Evolutionary conservation across 1,140 invertebrate genomes (phyloP).

Genomic region (Conus ventricosus): DNA sequence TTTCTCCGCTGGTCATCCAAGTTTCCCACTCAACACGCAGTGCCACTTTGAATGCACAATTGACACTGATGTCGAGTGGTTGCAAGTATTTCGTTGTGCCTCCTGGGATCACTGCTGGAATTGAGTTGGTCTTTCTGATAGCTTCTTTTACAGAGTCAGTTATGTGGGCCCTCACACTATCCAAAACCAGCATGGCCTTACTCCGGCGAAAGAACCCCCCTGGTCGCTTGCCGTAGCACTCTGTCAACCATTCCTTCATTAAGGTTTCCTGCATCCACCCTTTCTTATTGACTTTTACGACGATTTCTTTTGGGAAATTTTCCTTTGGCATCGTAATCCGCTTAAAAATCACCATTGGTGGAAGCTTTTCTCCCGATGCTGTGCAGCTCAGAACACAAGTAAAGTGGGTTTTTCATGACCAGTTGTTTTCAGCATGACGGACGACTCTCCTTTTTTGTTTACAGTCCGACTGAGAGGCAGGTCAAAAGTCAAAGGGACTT

Average conservation of each 20-base stretch:
- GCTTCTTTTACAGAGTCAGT: constrained; percentile 33
- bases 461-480: too few species aligned
- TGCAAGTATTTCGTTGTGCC: constrained; percentile 60
- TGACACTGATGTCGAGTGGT: constrained; percentile 65
- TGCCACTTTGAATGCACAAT: constrained; percentile 62
- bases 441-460: too few species aligned
- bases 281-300: constrained; percentile 48
- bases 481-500: too few species aligned
- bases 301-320: constrained; percentile 41
- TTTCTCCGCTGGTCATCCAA: constrained; percentile 51
- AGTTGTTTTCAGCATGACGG: too few species aligned
- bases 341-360: too few species aligned
- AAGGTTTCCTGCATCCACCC: constrained; percentile 61
- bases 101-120: constrained; percentile 49
- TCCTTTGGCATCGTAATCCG: constrained; percentile 47
- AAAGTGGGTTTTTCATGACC: too few species aligned
- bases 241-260: constrained; percentile 48
- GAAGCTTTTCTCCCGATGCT: too few species aligned
- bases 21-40: constrained; percentile 48
- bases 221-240: too few species aligned
- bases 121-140: constrained; percentile 27
- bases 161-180: constrained; percentile 28
- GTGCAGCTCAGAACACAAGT: too few species aligned
- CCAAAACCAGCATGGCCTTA: constrained; percentile 44
- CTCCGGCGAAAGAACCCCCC: constrained; percentile 25